phyloP scores from a whole-genome alignment of 2,113 vertebrate species.

The Daboia siamensis region DNA sequence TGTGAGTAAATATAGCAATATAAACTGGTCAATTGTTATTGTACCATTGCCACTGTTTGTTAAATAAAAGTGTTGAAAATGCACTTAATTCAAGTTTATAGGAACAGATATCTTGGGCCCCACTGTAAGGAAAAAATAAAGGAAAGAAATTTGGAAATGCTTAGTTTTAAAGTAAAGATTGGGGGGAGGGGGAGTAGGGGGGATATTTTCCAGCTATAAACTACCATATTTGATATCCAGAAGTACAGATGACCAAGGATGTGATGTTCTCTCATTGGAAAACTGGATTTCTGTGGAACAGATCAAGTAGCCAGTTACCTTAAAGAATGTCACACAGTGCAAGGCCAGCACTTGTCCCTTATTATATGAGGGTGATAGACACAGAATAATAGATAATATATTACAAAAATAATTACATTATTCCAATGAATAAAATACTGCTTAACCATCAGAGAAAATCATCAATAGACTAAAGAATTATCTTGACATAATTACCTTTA shows the following conservation, averaged over 20 bases:
- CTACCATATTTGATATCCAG: too few relatives aligned
- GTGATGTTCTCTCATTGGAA: too few relatives aligned
- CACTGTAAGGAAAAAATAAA: background rate
- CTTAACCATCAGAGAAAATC: background rate
- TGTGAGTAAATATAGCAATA: background rate
- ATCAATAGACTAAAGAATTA: background rate
- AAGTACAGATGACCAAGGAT: too few relatives aligned
- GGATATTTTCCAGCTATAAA: background rate
- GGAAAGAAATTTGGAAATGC: background rate
- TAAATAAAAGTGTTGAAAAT: background rate
- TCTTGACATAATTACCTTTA: background rate
- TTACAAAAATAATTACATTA: background rate
- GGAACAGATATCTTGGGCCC: background rate
- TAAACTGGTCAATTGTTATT: background rate
- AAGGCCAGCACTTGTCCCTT: background rate
- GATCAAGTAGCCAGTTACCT: too few relatives aligned
- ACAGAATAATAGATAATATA: background rate
- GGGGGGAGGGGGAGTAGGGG: too few relatives aligned
- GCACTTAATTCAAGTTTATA: background rate
- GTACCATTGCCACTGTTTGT: background rate
- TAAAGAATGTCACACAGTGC: too few relatives aligned
- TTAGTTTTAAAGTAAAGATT: background rate
- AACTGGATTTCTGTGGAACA: too few relatives aligned
- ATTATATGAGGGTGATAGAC: background rate
- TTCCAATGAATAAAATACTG: background rate